Percentiles rank a stretch among this genome's conserved stretches.
Evolutionary conservation across 2,113 vertebrate genomes (phyloP).

Genomic region (Gobio gobio): DNA sequence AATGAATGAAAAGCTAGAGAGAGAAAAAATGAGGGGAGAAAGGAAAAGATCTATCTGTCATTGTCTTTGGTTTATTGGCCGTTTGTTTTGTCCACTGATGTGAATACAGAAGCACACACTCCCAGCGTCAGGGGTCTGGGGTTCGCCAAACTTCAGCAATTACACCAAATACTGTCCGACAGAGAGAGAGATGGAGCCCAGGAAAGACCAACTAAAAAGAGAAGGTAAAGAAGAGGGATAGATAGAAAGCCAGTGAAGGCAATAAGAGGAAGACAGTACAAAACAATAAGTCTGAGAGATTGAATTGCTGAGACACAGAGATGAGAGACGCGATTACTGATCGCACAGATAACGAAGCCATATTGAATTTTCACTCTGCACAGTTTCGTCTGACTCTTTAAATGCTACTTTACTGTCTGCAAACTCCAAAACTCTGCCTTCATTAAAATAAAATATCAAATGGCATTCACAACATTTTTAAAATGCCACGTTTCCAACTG

Average conservation of each 20-base stretch:
- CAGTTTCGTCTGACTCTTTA: background rate
- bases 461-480: background rate
- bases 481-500: background rate
- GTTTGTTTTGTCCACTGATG: conserved; percentile 3
- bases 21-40: background rate
- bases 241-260: conserved; percentile 1
- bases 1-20: background rate
- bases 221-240: background rate
- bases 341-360: conserved; percentile 21
- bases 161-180: background rate
- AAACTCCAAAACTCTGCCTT: background rate
- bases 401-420: background rate
- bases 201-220: background rate
- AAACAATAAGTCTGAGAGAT: conserved; percentile 23
- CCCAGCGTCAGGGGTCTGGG: background rate
- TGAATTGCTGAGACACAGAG: conserved; percentile 29
- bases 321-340: conserved; percentile 15
- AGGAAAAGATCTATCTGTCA: background rate
- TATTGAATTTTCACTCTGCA: conserved; percentile 26
- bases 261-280: conserved; percentile 20
- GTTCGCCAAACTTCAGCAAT: background rate
- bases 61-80: background rate
- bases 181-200: background rate
- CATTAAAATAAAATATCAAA: background rate
- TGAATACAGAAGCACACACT: background rate